Conservation (phyloP, 2,888 invertebrate genomes). For the Stenurella melanura region DNA sequence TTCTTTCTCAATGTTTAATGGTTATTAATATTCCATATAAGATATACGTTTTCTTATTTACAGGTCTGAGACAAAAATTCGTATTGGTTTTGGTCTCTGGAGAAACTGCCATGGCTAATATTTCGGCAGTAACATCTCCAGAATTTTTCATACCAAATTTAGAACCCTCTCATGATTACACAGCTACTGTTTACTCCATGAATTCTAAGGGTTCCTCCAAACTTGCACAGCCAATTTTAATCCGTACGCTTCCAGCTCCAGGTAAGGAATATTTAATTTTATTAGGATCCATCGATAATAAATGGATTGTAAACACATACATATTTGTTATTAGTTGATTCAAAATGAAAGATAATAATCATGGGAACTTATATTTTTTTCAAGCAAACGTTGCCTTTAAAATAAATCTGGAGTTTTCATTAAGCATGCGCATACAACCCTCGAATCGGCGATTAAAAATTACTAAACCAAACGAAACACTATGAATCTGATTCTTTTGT, state of each 20-base stretch:
- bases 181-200: conserved; percentile 77
- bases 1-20: not conserved
- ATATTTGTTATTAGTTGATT: no score
- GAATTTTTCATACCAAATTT: conserved; percentile 74
- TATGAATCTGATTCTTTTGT: no score
- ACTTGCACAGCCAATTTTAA: conserved; percentile 70
- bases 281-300: no score
- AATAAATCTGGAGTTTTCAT: no score
- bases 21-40: not conserved
- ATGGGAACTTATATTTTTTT: no score
- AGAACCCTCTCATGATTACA: conserved; percentile 74
- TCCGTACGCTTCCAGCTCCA: conserved; percentile 74
- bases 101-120: conserved; percentile 70
- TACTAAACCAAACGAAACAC: no score
- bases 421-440: no score
- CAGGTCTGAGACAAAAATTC: conserved; percentile 71
- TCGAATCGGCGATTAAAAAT: no score
- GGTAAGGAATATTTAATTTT: conserved; percentile 38
- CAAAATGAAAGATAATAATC: no score
- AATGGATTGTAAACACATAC: no score
- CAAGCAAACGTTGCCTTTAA: no score
- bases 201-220: conserved; percentile 79
- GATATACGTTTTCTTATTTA: conserved; percentile 43
- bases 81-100: conserved; percentile 69
- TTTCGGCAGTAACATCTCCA: conserved; percentile 70